Conservation (phyloP, 2,113 vertebrate genomes). For the Axis porcinus region DNA sequence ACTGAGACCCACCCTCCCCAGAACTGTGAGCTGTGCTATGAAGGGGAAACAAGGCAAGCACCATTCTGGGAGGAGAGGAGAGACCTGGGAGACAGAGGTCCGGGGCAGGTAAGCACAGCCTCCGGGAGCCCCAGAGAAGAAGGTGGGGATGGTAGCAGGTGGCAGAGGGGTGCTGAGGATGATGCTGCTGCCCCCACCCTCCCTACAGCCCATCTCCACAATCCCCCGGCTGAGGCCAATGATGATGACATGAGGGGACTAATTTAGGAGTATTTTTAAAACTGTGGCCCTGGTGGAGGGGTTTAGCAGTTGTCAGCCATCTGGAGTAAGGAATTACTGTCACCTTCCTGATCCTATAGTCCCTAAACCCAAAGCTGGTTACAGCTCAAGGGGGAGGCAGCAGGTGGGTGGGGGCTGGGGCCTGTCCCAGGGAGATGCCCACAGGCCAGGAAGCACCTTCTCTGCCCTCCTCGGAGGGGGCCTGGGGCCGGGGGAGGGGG, state of each 20-base stretch:
- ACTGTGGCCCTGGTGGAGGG: conserved; percentile 74
- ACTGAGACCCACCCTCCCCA: not conserved
- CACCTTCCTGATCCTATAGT: conserved; percentile 86
- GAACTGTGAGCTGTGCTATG: not conserved
- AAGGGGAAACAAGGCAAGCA: not conserved
- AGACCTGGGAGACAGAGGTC: not conserved
- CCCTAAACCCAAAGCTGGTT: conserved; percentile 87
- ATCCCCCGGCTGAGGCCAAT: conserved; percentile 30
- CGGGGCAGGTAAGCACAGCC: not conserved
- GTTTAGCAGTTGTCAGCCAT: conserved; percentile 84
- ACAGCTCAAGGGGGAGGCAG: conserved; percentile 77
- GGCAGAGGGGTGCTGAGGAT: not conserved
- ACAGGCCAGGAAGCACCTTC: not conserved
- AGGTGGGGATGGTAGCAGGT: not conserved
- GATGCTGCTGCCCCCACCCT: not conserved
- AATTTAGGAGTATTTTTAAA: conserved; percentile 82
- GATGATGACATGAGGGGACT: conserved; percentile 71
- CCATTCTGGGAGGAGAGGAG: not conserved
- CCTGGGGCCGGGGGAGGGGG: conserved; percentile 77
- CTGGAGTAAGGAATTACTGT: conserved; percentile 86
- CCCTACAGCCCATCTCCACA: not conserved
- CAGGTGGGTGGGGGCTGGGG: conserved; percentile 57
- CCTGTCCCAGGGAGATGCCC: not conserved
- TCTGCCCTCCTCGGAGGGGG: not conserved
- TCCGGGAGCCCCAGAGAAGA: not conserved